These are phyloP conservation scores for Actias luna DNA, from an alignment of 2,888 invertebrate genomes.

Conservation along the genomic window DNA sequence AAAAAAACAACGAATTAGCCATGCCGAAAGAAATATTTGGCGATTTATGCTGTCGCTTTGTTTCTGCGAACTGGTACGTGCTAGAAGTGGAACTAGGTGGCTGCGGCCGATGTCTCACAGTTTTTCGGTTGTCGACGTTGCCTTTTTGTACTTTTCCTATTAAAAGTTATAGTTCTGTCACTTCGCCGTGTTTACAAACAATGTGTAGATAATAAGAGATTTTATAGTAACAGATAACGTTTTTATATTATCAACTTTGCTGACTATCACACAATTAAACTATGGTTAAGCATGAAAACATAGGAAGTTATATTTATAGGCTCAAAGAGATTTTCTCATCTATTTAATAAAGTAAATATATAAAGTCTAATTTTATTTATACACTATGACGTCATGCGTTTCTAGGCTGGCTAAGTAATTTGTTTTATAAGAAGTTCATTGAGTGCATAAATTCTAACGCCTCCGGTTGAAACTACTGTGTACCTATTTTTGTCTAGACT, in stretches of 20 bases:
- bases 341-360: slow-evolving; percentile 10
- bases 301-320: slow-evolving; percentile 17
- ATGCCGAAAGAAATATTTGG: no score
- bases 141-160: no score
- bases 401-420: slow-evolving; percentile 17
- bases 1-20: no score
- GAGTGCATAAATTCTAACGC: slow-evolving; percentile 11
- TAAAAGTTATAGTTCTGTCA: no score
- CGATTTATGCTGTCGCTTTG: no score
- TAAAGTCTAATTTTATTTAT: slow-evolving; percentile 11
- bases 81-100: no score
- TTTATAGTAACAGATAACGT: not conserved
- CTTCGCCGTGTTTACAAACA: no score
- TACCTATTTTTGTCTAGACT: slow-evolving; percentile 11
- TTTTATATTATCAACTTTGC: slow-evolving; percentile 19
- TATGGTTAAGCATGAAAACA: slow-evolving; percentile 4
- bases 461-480: slow-evolving; percentile 14
- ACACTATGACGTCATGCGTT: slow-evolving; percentile 14
- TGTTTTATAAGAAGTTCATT: slow-evolving; percentile 14
- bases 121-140: no score
- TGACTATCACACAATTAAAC: slow-evolving; percentile 16
- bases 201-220: no score
- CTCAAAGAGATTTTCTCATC: slow-evolving; percentile 13
- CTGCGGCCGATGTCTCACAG: no score
- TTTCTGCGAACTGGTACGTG: no score